Conservation (phyloP, 2,113 vertebrate species). For the Cheirogaleus medius region DNA sequence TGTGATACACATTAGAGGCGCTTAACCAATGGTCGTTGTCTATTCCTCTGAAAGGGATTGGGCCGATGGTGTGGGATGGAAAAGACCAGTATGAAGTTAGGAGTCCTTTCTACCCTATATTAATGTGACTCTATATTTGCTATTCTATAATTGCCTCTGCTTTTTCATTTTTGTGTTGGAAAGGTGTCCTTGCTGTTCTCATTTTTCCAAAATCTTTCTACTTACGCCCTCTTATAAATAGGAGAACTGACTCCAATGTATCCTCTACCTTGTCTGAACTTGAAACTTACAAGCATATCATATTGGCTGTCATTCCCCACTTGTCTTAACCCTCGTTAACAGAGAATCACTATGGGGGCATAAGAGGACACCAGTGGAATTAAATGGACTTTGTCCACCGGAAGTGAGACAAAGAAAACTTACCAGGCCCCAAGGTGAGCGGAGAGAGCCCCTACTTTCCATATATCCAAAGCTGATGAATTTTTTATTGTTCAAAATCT, state of each 20-base stretch:
- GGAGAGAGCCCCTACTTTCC: background rate
- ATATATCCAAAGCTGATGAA: background rate
- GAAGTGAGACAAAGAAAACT: background rate
- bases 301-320: background rate
- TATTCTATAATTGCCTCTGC: background rate
- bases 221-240: background rate
- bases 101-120: background rate
- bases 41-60: background rate
- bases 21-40: background rate
- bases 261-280: background rate
- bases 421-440: too few relatives aligned
- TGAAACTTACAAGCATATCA: too few relatives aligned
- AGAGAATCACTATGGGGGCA: background rate
- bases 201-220: background rate
- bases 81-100: background rate
- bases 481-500: background rate
- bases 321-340: background rate
- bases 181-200: background rate
- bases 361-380: background rate
- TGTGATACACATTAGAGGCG: background rate
- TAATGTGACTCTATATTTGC: background rate
- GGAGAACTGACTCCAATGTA: background rate
- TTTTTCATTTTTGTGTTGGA: background rate
- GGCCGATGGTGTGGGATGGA: accelerated
- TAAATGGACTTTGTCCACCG: background rate